phyloP scores from a whole-genome alignment of 2,797 vertebrate genomes.

The Pipistrellus pygmaeus region DNA sequence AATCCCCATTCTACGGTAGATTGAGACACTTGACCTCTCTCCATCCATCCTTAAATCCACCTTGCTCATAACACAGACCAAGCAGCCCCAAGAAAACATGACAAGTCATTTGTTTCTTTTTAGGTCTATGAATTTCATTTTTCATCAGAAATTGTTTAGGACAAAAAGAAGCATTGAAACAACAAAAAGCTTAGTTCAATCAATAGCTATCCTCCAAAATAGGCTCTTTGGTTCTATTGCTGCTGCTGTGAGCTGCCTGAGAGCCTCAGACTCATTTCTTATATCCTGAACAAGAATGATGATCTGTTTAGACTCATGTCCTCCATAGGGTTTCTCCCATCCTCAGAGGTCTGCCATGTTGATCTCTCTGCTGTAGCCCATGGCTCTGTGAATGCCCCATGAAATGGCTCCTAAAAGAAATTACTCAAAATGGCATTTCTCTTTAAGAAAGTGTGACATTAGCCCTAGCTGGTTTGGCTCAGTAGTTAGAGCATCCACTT shows the following conservation, averaged over 20 bases:
- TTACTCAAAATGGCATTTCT: conserved; percentile 19
- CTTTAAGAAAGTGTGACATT: not conserved
- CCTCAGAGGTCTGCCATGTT: not conserved
- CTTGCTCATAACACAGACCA: not conserved
- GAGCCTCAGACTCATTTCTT: conserved; percentile 26
- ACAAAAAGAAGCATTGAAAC: not conserved
- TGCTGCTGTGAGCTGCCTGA: not conserved
- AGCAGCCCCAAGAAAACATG: not conserved
- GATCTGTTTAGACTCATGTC: not conserved
- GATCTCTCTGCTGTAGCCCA: not conserved
- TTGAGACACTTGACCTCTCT: not conserved
- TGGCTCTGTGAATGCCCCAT: not conserved
- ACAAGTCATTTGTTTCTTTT: conserved; percentile 6
- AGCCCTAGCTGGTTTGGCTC: no score
- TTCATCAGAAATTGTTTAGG: not conserved
- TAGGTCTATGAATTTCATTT: not conserved
- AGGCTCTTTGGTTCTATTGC: not conserved
- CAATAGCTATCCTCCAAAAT: not conserved
- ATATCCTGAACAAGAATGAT: not conserved
- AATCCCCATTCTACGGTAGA: not conserved
- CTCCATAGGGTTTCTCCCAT: not conserved
- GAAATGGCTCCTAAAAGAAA: not conserved
- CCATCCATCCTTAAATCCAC: not conserved
- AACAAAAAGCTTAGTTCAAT: conserved; percentile 3
- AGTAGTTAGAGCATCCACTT: no score